These are phyloP conservation scores for Tuta absoluta DNA, from an alignment of 2,888 invertebrate species.

Conservation along the genomic window DNA sequence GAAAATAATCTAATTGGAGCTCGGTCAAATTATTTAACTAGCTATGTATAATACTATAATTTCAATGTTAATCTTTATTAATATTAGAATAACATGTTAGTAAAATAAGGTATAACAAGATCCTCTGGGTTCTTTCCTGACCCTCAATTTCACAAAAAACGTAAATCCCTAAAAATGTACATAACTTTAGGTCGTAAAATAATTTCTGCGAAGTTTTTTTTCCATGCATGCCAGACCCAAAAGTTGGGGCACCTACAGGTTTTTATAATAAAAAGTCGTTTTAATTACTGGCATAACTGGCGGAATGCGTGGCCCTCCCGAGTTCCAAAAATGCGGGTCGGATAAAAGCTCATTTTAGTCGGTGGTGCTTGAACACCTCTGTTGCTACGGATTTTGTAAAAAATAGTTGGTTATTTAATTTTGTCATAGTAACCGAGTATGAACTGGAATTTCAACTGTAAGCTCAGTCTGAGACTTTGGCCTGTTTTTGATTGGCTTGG, in stretches of 20 bases:
- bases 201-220: slow-evolving; percentile 2
- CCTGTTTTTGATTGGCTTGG: too few species aligned
- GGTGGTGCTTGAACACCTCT: slow-evolving; percentile 3
- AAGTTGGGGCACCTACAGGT: slow-evolving; percentile 14
- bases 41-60: too few species aligned
- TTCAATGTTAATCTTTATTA: too few species aligned
- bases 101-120: too few species aligned
- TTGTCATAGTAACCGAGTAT: not conserved
- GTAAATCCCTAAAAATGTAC: not conserved
- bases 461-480: too few species aligned
- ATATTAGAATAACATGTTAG: too few species aligned
- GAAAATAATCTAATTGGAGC: too few species aligned
- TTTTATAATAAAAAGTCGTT: slow-evolving; percentile 25
- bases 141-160: not conserved
- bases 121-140: not conserved
- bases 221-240: not conserved
- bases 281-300: slow-evolving; percentile 35
- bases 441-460: too few species aligned
- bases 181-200: not conserved
- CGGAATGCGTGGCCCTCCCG: slow-evolving; percentile 23
- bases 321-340: slow-evolving; percentile 27
- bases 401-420: slow-evolving; percentile 9
- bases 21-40: too few species aligned
- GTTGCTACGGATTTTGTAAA: not conserved
- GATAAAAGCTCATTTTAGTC: slow-evolving; percentile 28